Percentiles rank a stretch among this genome's conserved stretches.
Conservation (phyloP, 2,113 vertebrate species). For the Percina caprodes region DNA sequence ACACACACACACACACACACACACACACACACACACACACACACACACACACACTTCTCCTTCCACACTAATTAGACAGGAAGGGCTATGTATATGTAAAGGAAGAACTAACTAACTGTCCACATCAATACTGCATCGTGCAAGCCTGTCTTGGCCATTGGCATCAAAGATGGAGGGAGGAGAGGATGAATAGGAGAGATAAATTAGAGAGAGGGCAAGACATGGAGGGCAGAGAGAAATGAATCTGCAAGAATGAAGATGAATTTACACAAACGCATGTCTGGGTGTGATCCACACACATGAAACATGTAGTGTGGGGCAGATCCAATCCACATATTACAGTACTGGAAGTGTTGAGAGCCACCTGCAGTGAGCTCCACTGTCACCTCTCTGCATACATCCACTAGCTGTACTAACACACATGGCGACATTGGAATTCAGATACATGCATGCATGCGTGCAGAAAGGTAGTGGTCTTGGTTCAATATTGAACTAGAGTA, state of each 20-base stretch:
- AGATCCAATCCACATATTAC: not conserved
- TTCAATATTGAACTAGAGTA: not conserved
- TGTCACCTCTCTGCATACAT: slow-evolving; percentile 7
- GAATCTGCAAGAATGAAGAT: slow-evolving; percentile 45
- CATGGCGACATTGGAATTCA: slow-evolving; percentile 1
- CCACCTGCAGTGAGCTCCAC: not conserved
- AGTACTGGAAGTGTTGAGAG: not conserved
- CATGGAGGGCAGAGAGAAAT: slow-evolving; percentile 44
- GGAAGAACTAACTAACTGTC: slow-evolving; percentile 76
- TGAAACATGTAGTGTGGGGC: not conserved
- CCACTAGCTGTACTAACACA: not conserved
- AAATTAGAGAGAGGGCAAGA: slow-evolving; percentile 61
- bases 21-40: slow-evolving; percentile 31
- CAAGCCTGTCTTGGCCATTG: slow-evolving; percentile 58
- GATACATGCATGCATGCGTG: not conserved
- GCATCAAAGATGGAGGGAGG: slow-evolving; percentile 50
- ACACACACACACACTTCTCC: slow-evolving; percentile 37
- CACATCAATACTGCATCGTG: slow-evolving; percentile 74
- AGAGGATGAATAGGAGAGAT: slow-evolving; percentile 36
- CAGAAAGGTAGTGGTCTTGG: not conserved
- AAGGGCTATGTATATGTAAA: slow-evolving; percentile 70
- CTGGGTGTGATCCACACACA: slow-evolving; percentile 22
- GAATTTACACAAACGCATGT: slow-evolving; percentile 23
- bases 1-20: slow-evolving; percentile 34
- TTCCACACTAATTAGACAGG: slow-evolving; percentile 79